phyloP scores from a whole-genome alignment of 2,888 invertebrate genomes.

The Lycia hirtaria region DNA sequence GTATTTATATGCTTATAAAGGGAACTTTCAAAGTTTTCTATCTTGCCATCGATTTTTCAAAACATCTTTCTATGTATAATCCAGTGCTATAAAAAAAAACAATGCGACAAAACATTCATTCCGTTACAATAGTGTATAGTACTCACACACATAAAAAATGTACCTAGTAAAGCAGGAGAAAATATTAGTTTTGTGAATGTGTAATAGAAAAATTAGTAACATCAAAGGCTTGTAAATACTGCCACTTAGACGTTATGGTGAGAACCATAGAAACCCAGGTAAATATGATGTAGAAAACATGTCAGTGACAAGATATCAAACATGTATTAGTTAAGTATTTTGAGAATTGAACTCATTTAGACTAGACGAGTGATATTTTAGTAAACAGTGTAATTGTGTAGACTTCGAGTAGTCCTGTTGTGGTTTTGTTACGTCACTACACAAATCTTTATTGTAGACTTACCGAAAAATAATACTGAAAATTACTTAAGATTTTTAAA shows the following conservation, averaged over 20 bases:
- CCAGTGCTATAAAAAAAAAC: too few species aligned
- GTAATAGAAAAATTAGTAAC: constrained; percentile 10
- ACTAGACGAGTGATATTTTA: constrained; percentile 23
- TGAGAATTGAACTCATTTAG: constrained; percentile 19
- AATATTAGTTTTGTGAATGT: neutral
- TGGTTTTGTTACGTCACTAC: constrained; percentile 1
- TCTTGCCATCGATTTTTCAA: neutral
- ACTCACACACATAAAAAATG: neutral
- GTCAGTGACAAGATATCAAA: constrained; percentile 21
- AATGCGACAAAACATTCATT: neutral
- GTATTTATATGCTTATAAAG: neutral
- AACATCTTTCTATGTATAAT: too few species aligned
- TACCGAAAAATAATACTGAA: too few species aligned
- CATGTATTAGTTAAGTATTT: constrained; percentile 33
- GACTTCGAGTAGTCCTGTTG: constrained; percentile 8
- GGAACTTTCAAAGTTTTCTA: too few species aligned
- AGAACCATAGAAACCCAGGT: constrained; percentile 14
- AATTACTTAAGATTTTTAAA: too few species aligned
- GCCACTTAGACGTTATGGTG: constrained; percentile 24
- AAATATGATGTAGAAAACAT: neutral
- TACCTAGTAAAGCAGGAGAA: neutral
- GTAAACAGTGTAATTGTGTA: constrained; percentile 11
- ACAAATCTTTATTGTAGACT: too few species aligned
- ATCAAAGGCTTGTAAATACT: constrained; percentile 48
- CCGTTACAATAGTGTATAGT: neutral